phyloP scores from a whole-genome alignment of 2,888 invertebrate species.

The Troides aeacus region DNA sequence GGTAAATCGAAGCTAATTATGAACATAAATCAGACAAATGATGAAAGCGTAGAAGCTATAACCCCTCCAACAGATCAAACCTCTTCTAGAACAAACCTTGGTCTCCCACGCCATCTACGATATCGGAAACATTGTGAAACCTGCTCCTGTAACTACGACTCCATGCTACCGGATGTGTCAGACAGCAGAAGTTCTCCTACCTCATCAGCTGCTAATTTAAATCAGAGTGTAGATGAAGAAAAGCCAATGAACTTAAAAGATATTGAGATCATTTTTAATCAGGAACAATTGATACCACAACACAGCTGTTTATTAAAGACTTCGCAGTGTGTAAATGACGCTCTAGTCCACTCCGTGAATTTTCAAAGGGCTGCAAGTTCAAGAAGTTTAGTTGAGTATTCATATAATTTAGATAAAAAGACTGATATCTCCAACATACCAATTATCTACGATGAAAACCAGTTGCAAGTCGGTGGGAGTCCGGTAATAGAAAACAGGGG shows the following conservation, averaged over 20 bases:
- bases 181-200: neutral
- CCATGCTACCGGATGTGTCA: neutral
- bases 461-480: constrained; percentile 29
- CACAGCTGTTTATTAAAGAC: constrained; percentile 23
- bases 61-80: neutral
- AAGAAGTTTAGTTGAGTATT: neutral
- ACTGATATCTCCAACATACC: constrained; percentile 25
- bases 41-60: constrained; percentile 3
- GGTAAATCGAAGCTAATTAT: constrained; percentile 32
- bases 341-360: neutral
- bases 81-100: neutral
- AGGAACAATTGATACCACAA: constrained; percentile 27
- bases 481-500: constrained; percentile 22
- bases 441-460: constrained; percentile 34
- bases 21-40: neutral
- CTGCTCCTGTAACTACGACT: constrained; percentile 3
- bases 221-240: constrained; percentile 4
- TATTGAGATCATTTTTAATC: constrained; percentile 33
- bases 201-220: neutral
- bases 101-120: no score
- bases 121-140: constrained; percentile 10
- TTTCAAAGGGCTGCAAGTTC: constrained; percentile 1
- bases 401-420: constrained; percentile 9
- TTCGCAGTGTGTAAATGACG: constrained; percentile 10
- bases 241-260: constrained; percentile 34